Evolutionary conservation across 2,113 vertebrate genomes (phyloP).

Genomic region (Periophthalmodon schlosseri): DNA sequence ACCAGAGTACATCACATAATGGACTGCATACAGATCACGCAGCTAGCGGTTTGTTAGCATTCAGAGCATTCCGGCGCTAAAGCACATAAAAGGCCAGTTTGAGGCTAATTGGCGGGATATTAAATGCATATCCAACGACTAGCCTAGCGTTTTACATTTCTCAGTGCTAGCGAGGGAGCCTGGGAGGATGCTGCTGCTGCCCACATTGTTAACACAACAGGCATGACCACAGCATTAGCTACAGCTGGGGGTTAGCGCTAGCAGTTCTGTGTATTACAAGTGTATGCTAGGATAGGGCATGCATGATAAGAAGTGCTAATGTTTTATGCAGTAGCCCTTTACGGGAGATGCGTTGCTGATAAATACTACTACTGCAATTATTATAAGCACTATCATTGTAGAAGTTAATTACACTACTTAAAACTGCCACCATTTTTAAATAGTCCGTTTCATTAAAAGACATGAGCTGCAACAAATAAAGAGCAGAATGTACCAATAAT

Average conservation of each 20-base stretch:
- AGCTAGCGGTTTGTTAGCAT: slow-evolving; percentile 9
- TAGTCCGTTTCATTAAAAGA: no score
- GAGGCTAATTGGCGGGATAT: slow-evolving; percentile 44
- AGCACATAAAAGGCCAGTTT: slow-evolving; percentile 16
- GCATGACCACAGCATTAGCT: slow-evolving; percentile 47
- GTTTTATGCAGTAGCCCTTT: neutral
- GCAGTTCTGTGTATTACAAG: slow-evolving; percentile 18
- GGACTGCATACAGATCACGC: neutral
- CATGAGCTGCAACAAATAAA: no score
- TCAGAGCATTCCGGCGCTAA: slow-evolving; percentile 25
- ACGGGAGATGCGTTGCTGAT: slow-evolving; percentile 34
- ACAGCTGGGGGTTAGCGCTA: slow-evolving; percentile 33
- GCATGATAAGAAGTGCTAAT: slow-evolving; percentile 19
- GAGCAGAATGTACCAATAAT: no score
- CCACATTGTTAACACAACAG: slow-evolving; percentile 43
- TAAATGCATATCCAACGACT: slow-evolving; percentile 43
- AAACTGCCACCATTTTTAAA: no score
- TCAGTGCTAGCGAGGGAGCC: slow-evolving; percentile 27
- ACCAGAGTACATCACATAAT: neutral
- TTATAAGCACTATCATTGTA: no score
- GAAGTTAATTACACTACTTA: no score
- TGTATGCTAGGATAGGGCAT: slow-evolving; percentile 5
- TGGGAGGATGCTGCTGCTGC: slow-evolving; percentile 18
- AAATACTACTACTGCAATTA: neutral
- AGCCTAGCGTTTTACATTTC: slow-evolving; percentile 39